A percentile compares a stretch with the other conserved stretches of the same genome.
Conservation (phyloP, 2,888 invertebrate species). For the Tolmerus cingulatus region DNA sequence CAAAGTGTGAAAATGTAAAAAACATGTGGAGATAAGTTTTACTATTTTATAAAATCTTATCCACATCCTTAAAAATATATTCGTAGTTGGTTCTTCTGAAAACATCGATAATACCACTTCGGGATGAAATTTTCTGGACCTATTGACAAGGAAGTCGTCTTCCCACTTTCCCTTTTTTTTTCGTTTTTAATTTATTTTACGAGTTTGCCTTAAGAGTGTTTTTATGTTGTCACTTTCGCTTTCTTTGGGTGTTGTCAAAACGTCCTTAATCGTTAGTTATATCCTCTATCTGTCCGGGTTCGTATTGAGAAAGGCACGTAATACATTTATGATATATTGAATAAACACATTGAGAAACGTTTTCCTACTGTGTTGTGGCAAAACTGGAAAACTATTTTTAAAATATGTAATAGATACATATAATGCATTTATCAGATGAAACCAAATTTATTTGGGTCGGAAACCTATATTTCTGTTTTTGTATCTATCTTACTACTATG, state of each 20-base stretch:
- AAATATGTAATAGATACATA: not conserved
- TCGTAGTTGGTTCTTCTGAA: slow-evolving; percentile 50
- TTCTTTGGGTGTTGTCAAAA: slow-evolving; percentile 11
- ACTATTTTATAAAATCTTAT: not conserved
- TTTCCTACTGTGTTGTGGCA: not conserved
- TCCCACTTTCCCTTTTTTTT: slow-evolving; percentile 26
- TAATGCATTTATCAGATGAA: not conserved
- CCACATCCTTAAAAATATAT: slow-evolving; percentile 38
- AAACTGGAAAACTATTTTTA: slow-evolving; percentile 1
- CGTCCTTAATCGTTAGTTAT: slow-evolving; percentile 15
- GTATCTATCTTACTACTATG: too few relatives aligned
- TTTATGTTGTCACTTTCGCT: slow-evolving; percentile 33
- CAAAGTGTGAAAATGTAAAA: not conserved
- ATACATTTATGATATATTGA: not conserved
- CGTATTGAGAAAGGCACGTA: slow-evolving; percentile 5
- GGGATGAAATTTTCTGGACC: slow-evolving; percentile 48
- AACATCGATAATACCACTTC: slow-evolving; percentile 50
- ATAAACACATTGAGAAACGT: not conserved
- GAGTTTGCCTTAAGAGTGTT: slow-evolving; percentile 28
- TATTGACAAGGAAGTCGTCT: slow-evolving; percentile 17
- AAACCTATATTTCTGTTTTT: not conserved
- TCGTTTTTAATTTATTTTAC: slow-evolving; percentile 22
- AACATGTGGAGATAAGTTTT: not conserved
- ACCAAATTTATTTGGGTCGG: not conserved
- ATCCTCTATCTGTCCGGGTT: not conserved